Base-by-base conservation (phyloP, 2,113 vertebrate species). In the Microcebus ravelobensis region DNA sequence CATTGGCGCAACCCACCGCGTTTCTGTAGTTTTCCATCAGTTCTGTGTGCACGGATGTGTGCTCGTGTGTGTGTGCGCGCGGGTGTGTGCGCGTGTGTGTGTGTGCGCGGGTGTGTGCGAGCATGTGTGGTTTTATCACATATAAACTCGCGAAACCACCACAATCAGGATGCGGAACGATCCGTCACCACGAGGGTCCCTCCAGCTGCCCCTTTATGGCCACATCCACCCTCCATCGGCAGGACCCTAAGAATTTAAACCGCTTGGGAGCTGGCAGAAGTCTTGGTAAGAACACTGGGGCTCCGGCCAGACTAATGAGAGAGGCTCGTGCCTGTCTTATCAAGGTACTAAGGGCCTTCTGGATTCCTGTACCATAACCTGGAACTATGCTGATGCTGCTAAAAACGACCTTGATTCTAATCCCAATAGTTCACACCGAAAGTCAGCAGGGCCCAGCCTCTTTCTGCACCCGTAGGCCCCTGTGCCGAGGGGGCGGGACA, bases 121-220 rank as follows among this genome's bases (percentile, higher is more conserved):
- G 14, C 21, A 3, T 48, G 15, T 21, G 25, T 10, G 13, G n/a
- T 29, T 57, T 23, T 50, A 7, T 25, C 71, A 9, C 45, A 14
- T 0, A 29, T 21, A 27, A 14, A 34, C 17, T 77, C 1, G 27
- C 10, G 29, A 31, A 36, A 6, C 55, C 70, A 9, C 48, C n/a
- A 9, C 23, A 27, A 0, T 48, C 65, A 36, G n/a, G 45, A n/a
- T 48, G 27, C 1, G 36, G 70, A 15, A 52, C 55, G 2, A 17
- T 15, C 23, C 9, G 13, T 55, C 8, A 3, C 80, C 27, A 3
- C 1, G 1, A 6, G n/a, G 1, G 0, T n/a, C 29, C 45, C 52
- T 18, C 0, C 0, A 6, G 27, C 12, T 5, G 6, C 18, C 65
- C 18, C 10, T 48, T 6, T 17, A 12, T 2, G 9, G 34, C 11